Evolutionary conservation across 2,797 vertebrate genomes (phyloP).

Genomic region (Liparis tanakae): DNA sequence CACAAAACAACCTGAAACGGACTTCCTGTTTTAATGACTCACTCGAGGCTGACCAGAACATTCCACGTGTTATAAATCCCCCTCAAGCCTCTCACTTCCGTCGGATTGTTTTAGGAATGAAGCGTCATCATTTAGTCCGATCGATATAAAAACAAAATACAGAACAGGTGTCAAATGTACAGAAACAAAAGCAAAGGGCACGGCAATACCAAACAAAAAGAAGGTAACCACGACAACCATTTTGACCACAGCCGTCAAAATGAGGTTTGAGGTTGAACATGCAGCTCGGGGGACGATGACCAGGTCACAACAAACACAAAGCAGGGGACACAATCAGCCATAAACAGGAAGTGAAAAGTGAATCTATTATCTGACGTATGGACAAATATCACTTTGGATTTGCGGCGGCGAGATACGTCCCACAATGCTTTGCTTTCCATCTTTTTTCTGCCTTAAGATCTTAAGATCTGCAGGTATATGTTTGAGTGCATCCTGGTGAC

Average conservation of each 20-base stretch:
- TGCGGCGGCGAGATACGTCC: conserved; percentile 12
- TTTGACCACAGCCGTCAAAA: conserved; percentile 79
- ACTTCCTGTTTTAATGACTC: neutral
- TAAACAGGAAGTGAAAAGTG: conserved; percentile 19
- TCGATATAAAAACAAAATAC: conserved; percentile 21
- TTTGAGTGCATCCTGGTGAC: conserved; percentile 4
- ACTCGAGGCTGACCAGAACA: neutral
- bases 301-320: neutral
- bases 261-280: conserved; percentile 58
- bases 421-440: conserved; percentile 52
- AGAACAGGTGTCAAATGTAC: conserved; percentile 40
- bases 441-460: conserved; percentile 6
- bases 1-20: conserved; percentile 44
- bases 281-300: conserved; percentile 59
- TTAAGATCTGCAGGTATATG: neutral
- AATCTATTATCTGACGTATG: conserved; percentile 52
- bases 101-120: conserved; percentile 55
- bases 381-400: conserved; percentile 17
- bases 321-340: conserved; percentile 18
- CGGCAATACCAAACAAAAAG: conserved; percentile 19
- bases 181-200: conserved; percentile 41
- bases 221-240: conserved; percentile 45
- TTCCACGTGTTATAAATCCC: neutral
- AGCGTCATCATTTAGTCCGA: conserved; percentile 50
- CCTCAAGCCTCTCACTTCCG: neutral